phyloP scores from a whole-genome alignment of 2,888 invertebrate genomes.

The Pollenia griseotomentosa region DNA sequence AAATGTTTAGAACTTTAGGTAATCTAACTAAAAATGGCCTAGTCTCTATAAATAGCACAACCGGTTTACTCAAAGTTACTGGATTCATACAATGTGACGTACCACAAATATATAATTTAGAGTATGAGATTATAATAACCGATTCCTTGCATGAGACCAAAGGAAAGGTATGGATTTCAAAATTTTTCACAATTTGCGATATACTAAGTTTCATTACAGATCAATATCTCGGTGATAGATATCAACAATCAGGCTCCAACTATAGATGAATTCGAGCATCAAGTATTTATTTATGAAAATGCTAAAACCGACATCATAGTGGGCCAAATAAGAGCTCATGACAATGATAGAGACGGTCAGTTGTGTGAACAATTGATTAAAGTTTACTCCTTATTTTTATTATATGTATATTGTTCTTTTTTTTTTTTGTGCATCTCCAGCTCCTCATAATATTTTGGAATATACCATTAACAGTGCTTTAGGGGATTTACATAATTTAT shows the following conservation, averaged over 20 bases:
- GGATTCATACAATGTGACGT: slow-evolving; percentile 86
- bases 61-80: slow-evolving; percentile 86
- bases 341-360: slow-evolving; percentile 87
- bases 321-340: slow-evolving; percentile 84
- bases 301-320: slow-evolving; percentile 80
- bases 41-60: slow-evolving; percentile 85
- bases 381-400: not conserved
- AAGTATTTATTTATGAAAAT: slow-evolving; percentile 85
- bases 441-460: slow-evolving; percentile 85
- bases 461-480: slow-evolving; percentile 85
- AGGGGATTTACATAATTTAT: slow-evolving; percentile 85
- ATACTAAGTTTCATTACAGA: slow-evolving; percentile 82
- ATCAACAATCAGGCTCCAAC: slow-evolving; percentile 86
- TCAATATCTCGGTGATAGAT: slow-evolving; percentile 86
- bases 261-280: slow-evolving; percentile 80
- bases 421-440: slow-evolving; percentile 69
- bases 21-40: slow-evolving; percentile 83
- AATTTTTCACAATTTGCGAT: not conserved
- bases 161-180: slow-evolving; percentile 82
- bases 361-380: not conserved
- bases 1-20: slow-evolving; percentile 64
- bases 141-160: slow-evolving; percentile 83
- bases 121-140: slow-evolving; percentile 86
- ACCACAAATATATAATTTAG: slow-evolving; percentile 84
- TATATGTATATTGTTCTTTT: no score